Conservation (phyloP, 92 coral and sea anemone genomes). For the Bergia sp. region DNA sequence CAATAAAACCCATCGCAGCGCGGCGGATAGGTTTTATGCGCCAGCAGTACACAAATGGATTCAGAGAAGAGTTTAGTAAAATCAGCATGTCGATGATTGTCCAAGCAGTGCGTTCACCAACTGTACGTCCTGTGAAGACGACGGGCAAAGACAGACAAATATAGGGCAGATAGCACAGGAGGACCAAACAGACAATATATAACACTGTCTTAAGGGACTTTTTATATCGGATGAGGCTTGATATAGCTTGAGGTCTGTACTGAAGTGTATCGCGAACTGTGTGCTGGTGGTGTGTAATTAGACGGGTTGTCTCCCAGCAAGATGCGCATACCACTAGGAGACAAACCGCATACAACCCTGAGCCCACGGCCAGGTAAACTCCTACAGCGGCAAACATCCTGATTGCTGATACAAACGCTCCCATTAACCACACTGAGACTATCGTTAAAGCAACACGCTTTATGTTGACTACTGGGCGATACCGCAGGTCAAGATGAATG, state of each 20-base stretch:
- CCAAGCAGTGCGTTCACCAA: background rate
- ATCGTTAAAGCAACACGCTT: background rate
- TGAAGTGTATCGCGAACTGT: background rate
- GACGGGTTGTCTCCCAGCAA: background rate
- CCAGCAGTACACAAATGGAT: background rate
- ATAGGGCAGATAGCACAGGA: background rate
- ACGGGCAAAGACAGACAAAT: constrained; percentile 7
- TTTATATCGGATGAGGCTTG: background rate
- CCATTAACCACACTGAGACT: background rate
- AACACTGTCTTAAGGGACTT: background rate
- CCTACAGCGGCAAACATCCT: background rate
- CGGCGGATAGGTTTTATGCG: background rate
- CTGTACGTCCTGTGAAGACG: background rate
- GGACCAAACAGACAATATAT: background rate
- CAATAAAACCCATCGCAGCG: background rate
- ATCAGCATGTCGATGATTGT: constrained; percentile 7
- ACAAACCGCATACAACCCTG: background rate
- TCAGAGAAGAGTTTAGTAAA: background rate
- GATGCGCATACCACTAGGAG: background rate
- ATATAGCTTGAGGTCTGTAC: background rate
- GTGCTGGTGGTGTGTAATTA: background rate
- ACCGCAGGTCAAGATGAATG: background rate
- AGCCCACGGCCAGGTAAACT: background rate
- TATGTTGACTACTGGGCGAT: background rate
- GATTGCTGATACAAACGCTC: background rate